Conservation (phyloP, 2,113 vertebrate genomes). For the Neogale vison region DNA sequence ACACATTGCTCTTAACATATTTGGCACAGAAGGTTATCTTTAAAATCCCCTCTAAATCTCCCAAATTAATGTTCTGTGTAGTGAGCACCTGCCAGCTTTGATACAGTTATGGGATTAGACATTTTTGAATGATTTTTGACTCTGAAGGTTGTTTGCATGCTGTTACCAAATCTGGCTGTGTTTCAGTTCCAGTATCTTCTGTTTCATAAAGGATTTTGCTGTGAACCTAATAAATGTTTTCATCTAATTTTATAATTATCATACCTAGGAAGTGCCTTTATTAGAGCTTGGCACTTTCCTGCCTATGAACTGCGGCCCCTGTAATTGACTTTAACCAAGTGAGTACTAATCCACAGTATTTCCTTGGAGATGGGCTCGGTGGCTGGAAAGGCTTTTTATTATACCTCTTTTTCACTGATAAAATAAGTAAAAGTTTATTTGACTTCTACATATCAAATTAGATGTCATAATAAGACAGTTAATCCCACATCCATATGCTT, state of each 20-base stretch:
- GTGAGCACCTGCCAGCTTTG: conserved; percentile 50
- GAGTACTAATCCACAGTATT: conserved; percentile 29
- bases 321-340: conserved; percentile 43
- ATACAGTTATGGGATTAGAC: conserved; percentile 62
- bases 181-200: conserved; percentile 46
- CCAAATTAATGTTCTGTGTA: conserved; percentile 66
- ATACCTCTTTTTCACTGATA: not conserved
- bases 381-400: not conserved
- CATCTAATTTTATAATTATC: conserved; percentile 65
- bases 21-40: conserved; percentile 59
- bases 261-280: conserved; percentile 45
- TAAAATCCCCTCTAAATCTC: conserved; percentile 60
- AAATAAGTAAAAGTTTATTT: conserved; percentile 40
- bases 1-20: conserved; percentile 25
- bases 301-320: not conserved
- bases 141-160: conserved; percentile 58
- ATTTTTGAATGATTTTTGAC: conserved; percentile 62
- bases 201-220: conserved; percentile 66
- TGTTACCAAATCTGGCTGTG: conserved; percentile 65
- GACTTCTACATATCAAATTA: conserved; percentile 31
- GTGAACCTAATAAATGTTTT: conserved; percentile 34
- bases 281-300: not conserved
- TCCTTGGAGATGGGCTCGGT: not conserved
- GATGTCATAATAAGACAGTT: conserved; percentile 1
- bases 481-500: conserved; percentile 41